A percentile compares a stretch with the other conserved stretches of the same genome.
phyloP scores from a whole-genome alignment of 1,140 invertebrate genomes.

The Hylaeus anthracinus region DNA sequence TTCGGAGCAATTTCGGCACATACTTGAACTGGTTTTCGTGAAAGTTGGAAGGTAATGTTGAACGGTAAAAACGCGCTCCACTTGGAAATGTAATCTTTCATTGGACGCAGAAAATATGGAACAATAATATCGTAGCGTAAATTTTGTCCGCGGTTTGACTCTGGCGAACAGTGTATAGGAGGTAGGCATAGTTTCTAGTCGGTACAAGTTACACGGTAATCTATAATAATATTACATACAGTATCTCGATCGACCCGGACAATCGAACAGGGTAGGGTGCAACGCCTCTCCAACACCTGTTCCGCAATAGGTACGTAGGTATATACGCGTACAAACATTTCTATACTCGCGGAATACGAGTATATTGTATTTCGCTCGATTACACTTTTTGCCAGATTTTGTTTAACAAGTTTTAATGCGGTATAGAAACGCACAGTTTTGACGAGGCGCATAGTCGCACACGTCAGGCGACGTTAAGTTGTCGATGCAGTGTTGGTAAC shows the following conservation, averaged over 20 bases:
- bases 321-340: too few species aligned
- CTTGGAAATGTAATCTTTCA: neutral
- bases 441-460: neutral
- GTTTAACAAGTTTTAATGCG: neutral
- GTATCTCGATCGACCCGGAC: too few species aligned
- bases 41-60: conserved; percentile 21
- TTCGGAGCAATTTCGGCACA: conserved; percentile 4
- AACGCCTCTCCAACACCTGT: neutral
- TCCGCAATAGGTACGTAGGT: neutral
- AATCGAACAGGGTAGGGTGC: too few species aligned
- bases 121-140: too few species aligned
- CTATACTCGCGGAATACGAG: neutral
- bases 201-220: too few species aligned
- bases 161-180: too few species aligned
- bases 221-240: too few species aligned
- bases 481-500: conserved; percentile 35
- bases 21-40: conserved; percentile 4
- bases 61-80: neutral
- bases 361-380: neutral
- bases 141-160: too few species aligned
- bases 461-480: neutral
- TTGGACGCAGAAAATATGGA: too few species aligned
- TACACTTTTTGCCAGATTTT: neutral
- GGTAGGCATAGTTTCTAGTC: too few species aligned
- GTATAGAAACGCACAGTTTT: neutral